Percentiles rank a stretch among this genome's conserved stretches.
These are phyloP conservation scores for Neosilurus mollespiculum DNA, from an alignment of 2,797 vertebrate genomes.

Conservation along the genomic window DNA sequence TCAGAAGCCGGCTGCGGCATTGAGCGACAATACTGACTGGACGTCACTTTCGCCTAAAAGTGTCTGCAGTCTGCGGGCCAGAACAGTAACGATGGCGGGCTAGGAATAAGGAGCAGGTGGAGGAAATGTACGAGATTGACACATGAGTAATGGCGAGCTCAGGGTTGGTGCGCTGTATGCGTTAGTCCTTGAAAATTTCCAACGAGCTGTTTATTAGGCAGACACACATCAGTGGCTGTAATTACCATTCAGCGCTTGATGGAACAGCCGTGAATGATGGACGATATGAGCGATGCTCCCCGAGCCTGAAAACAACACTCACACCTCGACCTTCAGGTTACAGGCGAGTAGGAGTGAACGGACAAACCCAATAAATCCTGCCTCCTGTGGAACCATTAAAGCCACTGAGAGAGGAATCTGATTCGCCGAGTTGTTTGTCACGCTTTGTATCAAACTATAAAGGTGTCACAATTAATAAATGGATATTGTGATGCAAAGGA, in stretches of 20 bases:
- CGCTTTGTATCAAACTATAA: constrained; percentile 27
- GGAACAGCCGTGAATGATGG: constrained; percentile 53
- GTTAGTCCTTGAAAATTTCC: constrained; percentile 51
- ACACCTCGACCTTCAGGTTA: constrained; percentile 55
- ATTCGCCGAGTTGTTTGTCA: not conserved
- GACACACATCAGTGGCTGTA: constrained; percentile 60
- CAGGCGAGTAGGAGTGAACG: constrained; percentile 14
- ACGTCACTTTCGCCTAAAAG: not conserved
- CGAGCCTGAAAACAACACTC: constrained; percentile 41
- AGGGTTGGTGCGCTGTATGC: not conserved
- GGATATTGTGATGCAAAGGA: not conserved
- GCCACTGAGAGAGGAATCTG: constrained; percentile 15
- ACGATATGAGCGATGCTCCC: constrained; percentile 38
- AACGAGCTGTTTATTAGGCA: constrained; percentile 59
- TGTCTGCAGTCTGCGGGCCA: not conserved
- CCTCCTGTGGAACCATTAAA: constrained; percentile 36
- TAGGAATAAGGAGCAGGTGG: constrained; percentile 15
- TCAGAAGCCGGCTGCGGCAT: not conserved
- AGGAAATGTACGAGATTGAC: constrained; percentile 42
- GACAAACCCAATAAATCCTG: constrained; percentile 46
- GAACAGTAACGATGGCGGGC: not conserved
- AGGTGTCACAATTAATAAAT: constrained; percentile 33
- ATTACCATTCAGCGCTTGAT: constrained; percentile 56
- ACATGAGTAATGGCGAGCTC: constrained; percentile 52
- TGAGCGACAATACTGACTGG: not conserved